These are phyloP conservation scores for Pygmarrhopalites habei DNA, from an alignment of 1,140 invertebrate genomes.

Conservation along the genomic window DNA sequence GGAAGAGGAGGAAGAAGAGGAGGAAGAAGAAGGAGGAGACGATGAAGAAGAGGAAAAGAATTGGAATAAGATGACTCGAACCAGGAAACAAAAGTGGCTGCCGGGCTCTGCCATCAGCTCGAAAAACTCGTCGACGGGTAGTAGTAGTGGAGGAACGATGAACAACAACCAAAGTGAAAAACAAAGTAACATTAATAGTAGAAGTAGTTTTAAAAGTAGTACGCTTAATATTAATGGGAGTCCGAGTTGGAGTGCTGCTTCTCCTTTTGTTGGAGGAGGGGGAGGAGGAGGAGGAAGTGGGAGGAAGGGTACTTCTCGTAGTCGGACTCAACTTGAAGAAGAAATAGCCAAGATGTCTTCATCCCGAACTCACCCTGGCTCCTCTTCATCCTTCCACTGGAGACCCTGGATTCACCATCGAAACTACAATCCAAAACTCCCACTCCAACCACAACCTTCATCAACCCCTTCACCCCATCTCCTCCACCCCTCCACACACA, in stretches of 20 bases:
- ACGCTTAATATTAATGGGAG: too few relatives aligned
- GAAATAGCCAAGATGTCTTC: constrained; percentile 16
- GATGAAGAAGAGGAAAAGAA: background rate
- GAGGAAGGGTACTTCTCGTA: background rate
- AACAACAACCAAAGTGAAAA: background rate
- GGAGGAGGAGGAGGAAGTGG: background rate
- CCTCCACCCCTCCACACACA: too few relatives aligned
- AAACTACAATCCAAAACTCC: background rate
- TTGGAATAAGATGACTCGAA: background rate
- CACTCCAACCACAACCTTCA: background rate
- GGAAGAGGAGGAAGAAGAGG: background rate
- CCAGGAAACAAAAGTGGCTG: too few relatives aligned
- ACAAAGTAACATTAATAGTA: too few relatives aligned
- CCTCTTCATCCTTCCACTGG: constrained; percentile 4
- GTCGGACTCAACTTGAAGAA: constrained; percentile 2
- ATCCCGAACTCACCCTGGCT: background rate
- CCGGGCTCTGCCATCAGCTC: too few relatives aligned
- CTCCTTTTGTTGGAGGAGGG: too few relatives aligned
- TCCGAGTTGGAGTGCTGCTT: too few relatives aligned
- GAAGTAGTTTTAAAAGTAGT: too few relatives aligned
- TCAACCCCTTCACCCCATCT: too few relatives aligned
- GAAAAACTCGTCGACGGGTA: too few relatives aligned
- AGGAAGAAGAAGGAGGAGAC: background rate
- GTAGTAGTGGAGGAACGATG: too few relatives aligned
- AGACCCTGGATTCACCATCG: constrained; percentile 3